Base-by-base conservation (phyloP, 2,113 vertebrate species). In the Campylorhamphus procurvoides region DNA sequence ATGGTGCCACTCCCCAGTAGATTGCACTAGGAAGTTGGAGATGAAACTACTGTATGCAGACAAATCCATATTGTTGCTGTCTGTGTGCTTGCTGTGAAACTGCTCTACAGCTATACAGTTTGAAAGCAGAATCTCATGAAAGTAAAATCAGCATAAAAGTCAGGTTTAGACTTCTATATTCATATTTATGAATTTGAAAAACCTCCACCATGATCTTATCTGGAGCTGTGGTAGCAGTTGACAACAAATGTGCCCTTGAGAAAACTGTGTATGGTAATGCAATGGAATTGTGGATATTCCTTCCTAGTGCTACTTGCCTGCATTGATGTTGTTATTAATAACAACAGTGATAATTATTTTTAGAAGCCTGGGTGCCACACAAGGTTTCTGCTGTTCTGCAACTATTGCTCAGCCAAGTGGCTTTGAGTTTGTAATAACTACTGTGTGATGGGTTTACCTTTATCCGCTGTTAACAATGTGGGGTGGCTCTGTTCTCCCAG, bases 171-270 rank as follows among this genome's bases (percentile, higher is more conserved):
- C 78, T 96, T 96, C 95, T 94, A 72, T 94, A 96, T 97, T 97
- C 96, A 97, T 97, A 97, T 97, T 97, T 97, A 97, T 97, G 96
- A 97, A 97, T 97, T 88, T 96, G 94, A 96, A 97, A 97, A 97
- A 76, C 94, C 87, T 96, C 93, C 64, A 28, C 95, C 86, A 96
- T 94, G 94, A 96, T 97, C 95, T 96, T 97, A 97, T 97, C 94
- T 96, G 89, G 88, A 96, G 88, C 87, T 91, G 90, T 95, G 82
- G 93, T 96, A 93, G 87, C 84, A 91, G 90, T 39, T 97, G 96
- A 97, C 97, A 97, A 96, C 95, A 97, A 97, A 96, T 96, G 93
- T 97, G 96, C 96, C 96, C 97, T 97, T 97, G 97, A 97, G 95
- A 97, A 97, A 94, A 73, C 52, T 58, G 39, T 90, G 52, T 76